Evolutionary conservation across 2,888 invertebrate species (phyloP), one percentile per base, ranked within the genome.

Genomic region (Chrysolina oricalcia): DNA sequence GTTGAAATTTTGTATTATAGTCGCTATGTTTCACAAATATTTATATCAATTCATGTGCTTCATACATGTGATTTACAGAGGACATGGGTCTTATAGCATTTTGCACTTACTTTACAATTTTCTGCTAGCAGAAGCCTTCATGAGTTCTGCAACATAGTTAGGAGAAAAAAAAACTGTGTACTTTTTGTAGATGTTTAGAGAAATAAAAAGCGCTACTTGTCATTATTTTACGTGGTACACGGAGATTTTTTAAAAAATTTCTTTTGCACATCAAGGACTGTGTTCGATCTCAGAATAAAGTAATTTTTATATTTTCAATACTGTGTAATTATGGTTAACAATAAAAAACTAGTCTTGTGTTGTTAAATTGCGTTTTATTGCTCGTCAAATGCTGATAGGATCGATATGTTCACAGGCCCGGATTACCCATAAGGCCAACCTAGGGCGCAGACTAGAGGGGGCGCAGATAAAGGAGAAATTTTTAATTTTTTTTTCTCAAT

Each of bases 271-370:
- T 73, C 65, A 78, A 76, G 72, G 75, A 80, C 81, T 79, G 79
- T 74, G 75, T 79, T 75, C 72, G 77, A 78, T 79, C 78, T 78
- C 78, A 78, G 50, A 78, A 77, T 73, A 71, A 77, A 80, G 64
- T 76, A 74, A 75, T 81, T 81, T 81, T 81, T 80, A 81, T 80
- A 81, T 81, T 81, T 79, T 80, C 78, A 80, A 80, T 79, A 79
- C 78, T 82, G 78, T 84, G 83, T 83, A 82, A 83, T 81, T 83
- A 83, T 81, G 84, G 81, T 83, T 83, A 83, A 83, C 78, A 84
- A 85, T 83, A 85, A 85, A 43, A 84, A 82, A 82, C 85, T 85
- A 85, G 85, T 85, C 86, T 84, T 85, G 85, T 85, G 85, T 85
- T 86, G 85, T 85, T 86, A 82, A 77, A 62, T 74, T 13, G 13